Evolutionary conservation across 1,140 invertebrate genomes (phyloP), one percentile per base, ranked within the genome.

Genomic region (Muscidifurax raptorellus): DNA sequence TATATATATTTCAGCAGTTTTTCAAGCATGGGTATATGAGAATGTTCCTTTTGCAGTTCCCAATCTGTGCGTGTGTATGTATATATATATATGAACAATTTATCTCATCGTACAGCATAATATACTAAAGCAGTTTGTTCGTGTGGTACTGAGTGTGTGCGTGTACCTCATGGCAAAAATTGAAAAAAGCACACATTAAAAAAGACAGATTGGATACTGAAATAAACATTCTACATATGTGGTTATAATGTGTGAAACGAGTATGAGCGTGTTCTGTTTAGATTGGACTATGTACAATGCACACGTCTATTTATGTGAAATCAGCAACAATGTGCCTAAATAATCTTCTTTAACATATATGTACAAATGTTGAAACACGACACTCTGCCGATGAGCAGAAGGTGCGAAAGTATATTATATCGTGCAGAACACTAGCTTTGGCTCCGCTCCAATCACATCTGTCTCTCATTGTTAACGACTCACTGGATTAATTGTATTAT

Each of bases 31-130:
- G 92, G 91, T 93, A 94, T 94, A 94, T 94, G 94, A 95, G 94
- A 95, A 95, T 95, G 94, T 94, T 93, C 94, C 94, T 94, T 94
- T 95, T 93, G 94, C 92, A 94, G 93, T 93, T 94, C 93, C 94
- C 93, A 94, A 94, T 94, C 94, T 94, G 94, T 94, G 91, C 91
- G 90, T 91, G n/a, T n/a, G n/a, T n/a, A n/a, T n/a, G n/a, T n/a
- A n/a, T n/a, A n/a, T n/a, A n/a, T n/a, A n/a, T n/a, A 89, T 90
- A 89, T 86, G 90, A 90, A 82, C 0, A n/a, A 59, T 59, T 1
- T 6, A 59, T 22, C 52, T 84, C 66, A 83, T 85, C 77, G 82
- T 74, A 86, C 69, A 79, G 80, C 86, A 80, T 81, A 80, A 78
- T 44, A 80, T 36, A 30, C 69, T 12, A 78, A 27, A 69, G 75